A percentile compares a stretch with the other conserved stretches of the same genome.
These are phyloP conservation scores for Phataginus tetradactyla DNA, from an alignment of 2,797 vertebrate genomes.

Conservation along the genomic window DNA sequence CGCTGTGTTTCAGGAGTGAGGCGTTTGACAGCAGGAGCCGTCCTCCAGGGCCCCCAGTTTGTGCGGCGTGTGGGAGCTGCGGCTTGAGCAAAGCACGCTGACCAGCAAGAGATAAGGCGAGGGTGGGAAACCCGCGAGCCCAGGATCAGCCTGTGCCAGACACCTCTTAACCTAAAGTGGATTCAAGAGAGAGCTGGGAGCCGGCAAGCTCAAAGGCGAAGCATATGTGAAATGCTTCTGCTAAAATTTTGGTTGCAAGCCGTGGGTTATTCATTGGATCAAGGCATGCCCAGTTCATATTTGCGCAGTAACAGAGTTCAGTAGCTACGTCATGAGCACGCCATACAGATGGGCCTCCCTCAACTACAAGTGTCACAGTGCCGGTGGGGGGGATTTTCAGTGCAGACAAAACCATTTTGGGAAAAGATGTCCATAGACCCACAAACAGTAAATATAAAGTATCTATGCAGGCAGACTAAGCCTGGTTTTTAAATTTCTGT, in stretches of 20 bases:
- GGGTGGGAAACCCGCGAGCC: neutral
- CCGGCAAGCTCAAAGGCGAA: neutral
- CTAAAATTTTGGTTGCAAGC: conserved; percentile 7
- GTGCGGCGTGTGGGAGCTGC: neutral
- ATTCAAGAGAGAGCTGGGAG: neutral
- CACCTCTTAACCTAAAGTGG: neutral
- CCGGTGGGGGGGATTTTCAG: neutral
- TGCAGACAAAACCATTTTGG: neutral
- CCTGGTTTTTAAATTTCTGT: neutral
- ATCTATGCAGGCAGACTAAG: neutral
- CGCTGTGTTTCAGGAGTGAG: neutral
- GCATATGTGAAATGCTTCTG: neutral
- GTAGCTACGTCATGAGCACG: neutral
- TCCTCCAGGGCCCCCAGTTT: neutral
- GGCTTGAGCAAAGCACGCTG: neutral
- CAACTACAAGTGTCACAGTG: neutral
- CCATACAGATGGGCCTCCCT: neutral
- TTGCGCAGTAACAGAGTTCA: neutral
- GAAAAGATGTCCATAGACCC: neutral
- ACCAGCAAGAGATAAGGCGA: neutral
- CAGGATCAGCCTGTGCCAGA: neutral
- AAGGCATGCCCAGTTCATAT: neutral
- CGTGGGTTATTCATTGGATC: neutral
- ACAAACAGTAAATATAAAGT: neutral
- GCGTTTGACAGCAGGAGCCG: neutral